Evolutionary conservation across 2,888 invertebrate genomes (phyloP), one percentile per base, ranked within the genome.

Genomic region (Charanyca ferruginea): DNA sequence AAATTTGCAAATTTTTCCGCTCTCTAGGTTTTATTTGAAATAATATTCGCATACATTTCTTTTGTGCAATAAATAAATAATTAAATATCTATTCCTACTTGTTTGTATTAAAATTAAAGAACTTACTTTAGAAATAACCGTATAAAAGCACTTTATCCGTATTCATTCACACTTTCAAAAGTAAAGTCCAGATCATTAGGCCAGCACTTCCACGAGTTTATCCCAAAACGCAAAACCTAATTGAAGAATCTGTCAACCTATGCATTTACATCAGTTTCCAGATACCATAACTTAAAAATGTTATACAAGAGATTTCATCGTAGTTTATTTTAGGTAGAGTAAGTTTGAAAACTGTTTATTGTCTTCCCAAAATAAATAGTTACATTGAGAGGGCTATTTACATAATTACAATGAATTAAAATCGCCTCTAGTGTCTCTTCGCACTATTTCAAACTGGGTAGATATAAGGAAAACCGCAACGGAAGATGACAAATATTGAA

Each of bases 401-500:
- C 3, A 51, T 28, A 41, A 22, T 55, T 75, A 51, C 51, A 70
- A 47, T 18, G 16, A 38, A 41, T 11, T 32, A 1, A 2, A n/a
- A n/a, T n/a, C 8, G 9, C 23, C 49, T 22, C 18, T 28, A 66
- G n/a, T 32, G n/a, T 53, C 11, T 35, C 22, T 28, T 41, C 4
- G 8, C 18, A 69, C 23, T 35, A 25, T 71, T 62, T 32, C 16
- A 41, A 41, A 66, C 9, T 11, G 20, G 42, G 42, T 9, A 8
- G 35, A 16, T n/a, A 25, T 13, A 20, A 69, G 69, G 61, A 69
- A 70, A 75, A 75, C 42, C 23, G 13, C 38, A 58, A 18, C 20
- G 23, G 38, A 32, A 18, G 20, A 25, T 44, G 18, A 67, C 49
- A 32, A 9, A 13, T 13, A n/a, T 20, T 44, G 22, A 74, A 44